Evolutionary conservation across 2,888 invertebrate genomes (phyloP), one percentile per base, ranked within the genome.

Genomic region (Microdon myrmicae): DNA sequence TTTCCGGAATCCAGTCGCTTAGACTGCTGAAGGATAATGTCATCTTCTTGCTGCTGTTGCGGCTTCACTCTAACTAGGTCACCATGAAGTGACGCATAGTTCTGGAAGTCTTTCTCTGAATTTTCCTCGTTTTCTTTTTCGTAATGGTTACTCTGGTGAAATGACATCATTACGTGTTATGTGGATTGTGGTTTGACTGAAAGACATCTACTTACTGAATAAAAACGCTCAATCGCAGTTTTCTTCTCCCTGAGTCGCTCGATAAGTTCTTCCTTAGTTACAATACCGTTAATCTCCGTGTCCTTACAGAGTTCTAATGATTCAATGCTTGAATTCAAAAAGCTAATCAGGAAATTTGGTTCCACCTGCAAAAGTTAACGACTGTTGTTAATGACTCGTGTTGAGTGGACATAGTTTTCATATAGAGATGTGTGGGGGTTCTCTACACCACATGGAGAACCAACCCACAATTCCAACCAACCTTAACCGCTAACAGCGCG

Each of bases 331-430:
- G 87, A 87, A 68, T 87, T 87, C 22, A 92, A 74, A 74, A 90
- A 92, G 66, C 86, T 84, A 31, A 89, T 80, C 74, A 87, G 84
- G 74, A 88, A 89, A 71, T 87, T 86, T 9, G 90, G 87, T 68
- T 87, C 86, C 51, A 87, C 87, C 88, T 88, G 71, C 12, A 73
- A 72, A 51, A 32, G 25, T 9, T 39, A 37, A n/a, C n/a, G n/a
- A n/a, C n/a, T n/a, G n/a, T n/a, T n/a, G n/a, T n/a, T n/a, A n/a
- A n/a, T n/a, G n/a, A n/a, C n/a, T n/a, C n/a, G n/a, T n/a, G n/a
- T n/a, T n/a, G n/a, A n/a, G n/a, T n/a, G n/a, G n/a, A n/a, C n/a
- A n/a, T n/a, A n/a, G n/a, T n/a, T n/a, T n/a, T n/a, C n/a, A n/a
- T n/a, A n/a, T n/a, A n/a, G n/a, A n/a, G n/a, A n/a, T n/a, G n/a